A percentile compares a stretch with the other conserved stretches of the same genome.
Evolutionary conservation across 2,113 vertebrate genomes (phyloP).

Genomic region (Sceloporus undulatus): DNA sequence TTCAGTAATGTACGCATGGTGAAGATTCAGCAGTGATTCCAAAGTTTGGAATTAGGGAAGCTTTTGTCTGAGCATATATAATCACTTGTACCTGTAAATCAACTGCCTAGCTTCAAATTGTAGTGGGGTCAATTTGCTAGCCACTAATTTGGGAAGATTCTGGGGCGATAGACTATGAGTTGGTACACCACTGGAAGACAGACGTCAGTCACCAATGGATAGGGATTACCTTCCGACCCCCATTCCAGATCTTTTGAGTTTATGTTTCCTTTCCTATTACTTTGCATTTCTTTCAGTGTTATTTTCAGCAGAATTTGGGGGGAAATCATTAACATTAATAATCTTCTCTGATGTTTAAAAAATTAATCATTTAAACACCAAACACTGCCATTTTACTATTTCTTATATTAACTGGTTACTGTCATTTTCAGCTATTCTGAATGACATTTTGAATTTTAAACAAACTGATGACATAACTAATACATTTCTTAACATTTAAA

Average conservation of each 20-base stretch:
- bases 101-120: background rate
- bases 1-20: background rate
- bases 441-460: too few species aligned
- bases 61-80: background rate
- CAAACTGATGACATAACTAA: too few species aligned
- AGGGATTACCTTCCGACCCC: background rate
- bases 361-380: too few species aligned
- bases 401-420: too few species aligned
- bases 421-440: too few species aligned
- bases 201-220: background rate
- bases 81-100: background rate
- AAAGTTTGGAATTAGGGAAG: background rate
- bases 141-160: background rate
- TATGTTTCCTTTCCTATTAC: slow-evolving; percentile 32
- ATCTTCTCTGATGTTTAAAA: too few species aligned
- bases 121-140: background rate
- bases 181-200: background rate
- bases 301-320: too few species aligned
- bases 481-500: too few species aligned
- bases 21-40: background rate
- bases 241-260: background rate
- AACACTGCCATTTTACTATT: too few species aligned
- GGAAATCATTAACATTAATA: too few species aligned
- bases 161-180: background rate
- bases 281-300: slow-evolving; percentile 32